Base-by-base conservation (phyloP, 2,888 invertebrate genomes). In the Volucella inflata region DNA sequence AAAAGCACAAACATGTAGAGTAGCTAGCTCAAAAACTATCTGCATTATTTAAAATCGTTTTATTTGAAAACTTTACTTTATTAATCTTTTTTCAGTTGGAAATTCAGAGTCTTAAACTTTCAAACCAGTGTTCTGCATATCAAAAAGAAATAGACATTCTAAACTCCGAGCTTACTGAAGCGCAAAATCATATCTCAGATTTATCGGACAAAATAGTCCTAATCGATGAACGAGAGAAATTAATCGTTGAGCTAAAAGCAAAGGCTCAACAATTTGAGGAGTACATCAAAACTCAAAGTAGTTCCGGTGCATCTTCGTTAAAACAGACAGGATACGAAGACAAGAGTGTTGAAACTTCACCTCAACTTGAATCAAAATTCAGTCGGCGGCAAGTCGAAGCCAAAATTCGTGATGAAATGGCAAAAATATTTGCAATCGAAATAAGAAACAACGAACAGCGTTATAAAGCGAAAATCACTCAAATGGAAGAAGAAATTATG, bases 181-280 rank as follows among this genome's bases (percentile, higher is more conserved):
- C 90, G 1, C 91, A 91, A 77, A 88, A 88, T 1, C 84, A 89
- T 2, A 90, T 92, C 12, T 71, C 78, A 2, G 90, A 90, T 67
- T 87, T 93, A 4, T 91, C 92, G 9, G 89, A 88, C 17, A 92
- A 92, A 82, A 68, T 92, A 1, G 88, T 89, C 65, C 88, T 93
- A 2, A 92, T 90, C 91, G 93, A 93, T 87, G 94, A 94, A 78
- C 93, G 94, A 88, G 95, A 95, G 88, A 92, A 93, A 1, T 90
- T 95, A 11, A 93, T 95, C 88, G 91, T 92, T 17, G 95, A 95
- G 78, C 89, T 95, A 12, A 94, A 94, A 88, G 93, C 93, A 87
- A 95, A 95, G 88, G 94, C 94, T 0, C 93, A 94, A 87, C 94
- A 94, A 89, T 95, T 95, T 89, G 94, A 95, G 88, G 93, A 94